Evolutionary conservation across 2,113 vertebrate genomes (phyloP).

Genomic region (Labrus mixtus): DNA sequence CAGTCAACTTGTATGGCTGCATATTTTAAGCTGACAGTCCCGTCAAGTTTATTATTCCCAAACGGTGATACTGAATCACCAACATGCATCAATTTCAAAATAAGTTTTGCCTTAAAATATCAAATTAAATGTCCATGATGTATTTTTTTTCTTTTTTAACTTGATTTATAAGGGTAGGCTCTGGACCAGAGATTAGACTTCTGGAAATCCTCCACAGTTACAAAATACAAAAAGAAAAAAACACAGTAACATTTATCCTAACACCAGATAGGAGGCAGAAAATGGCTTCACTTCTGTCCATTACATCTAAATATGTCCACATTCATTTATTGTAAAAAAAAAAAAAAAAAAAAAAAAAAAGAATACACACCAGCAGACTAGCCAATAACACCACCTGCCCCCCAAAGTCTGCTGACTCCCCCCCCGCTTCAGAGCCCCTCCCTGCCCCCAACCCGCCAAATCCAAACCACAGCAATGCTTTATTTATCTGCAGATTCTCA

Average conservation of each 20-base stretch:
- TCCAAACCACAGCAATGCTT: slow-evolving; percentile 72
- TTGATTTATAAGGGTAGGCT: no score
- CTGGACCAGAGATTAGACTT: neutral
- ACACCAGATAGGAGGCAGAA: slow-evolving; percentile 11
- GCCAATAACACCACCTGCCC: slow-evolving; percentile 49
- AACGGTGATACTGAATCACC: no score
- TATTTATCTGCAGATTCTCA: slow-evolving; percentile 94
- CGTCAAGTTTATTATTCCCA: no score
- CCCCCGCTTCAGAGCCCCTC: slow-evolving; percentile 19
- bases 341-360: no score
- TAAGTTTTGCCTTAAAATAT: no score
- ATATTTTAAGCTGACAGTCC: no score
- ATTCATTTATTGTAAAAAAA: slow-evolving; percentile 42
- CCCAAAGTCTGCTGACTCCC: slow-evolving; percentile 43
- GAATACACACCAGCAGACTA: no score
- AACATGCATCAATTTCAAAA: no score
- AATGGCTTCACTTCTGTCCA: neutral
- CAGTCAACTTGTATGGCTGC: no score
- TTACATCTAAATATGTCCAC: neutral
- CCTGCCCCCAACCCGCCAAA: slow-evolving; percentile 53
- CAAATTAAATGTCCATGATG: no score
- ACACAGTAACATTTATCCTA: neutral
- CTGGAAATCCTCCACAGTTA: neutral
- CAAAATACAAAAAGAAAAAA: neutral
- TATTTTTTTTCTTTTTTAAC: no score